Base-by-base conservation (phyloP, 2,113 vertebrate genomes). In the Octodon degus region DNA sequence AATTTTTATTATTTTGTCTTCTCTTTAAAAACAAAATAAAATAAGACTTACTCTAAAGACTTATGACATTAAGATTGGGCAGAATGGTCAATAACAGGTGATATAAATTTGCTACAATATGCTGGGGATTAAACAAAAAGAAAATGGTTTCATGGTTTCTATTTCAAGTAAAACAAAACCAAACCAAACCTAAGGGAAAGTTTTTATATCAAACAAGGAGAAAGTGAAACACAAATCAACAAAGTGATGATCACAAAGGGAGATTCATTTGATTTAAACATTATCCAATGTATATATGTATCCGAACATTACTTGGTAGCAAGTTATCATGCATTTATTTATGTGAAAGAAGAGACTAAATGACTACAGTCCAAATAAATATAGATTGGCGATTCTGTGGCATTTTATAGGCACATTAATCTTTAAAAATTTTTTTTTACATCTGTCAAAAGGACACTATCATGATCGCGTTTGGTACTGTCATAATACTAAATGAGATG, bases 91-190 rank as follows among this genome's bases (percentile, higher is more conserved):
- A 55, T 70, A 72, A 34, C 1, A 24, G 74, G 27, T 30, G 72
- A 62, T 22, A 40, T 50, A 55, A 37, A 77, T 82, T 90, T 72
- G 8, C 25, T 88, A 60, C n/a, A 67, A 25, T 43, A 63, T 60
- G 27, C 50, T 37, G 79, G 13, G 83, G 62, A 55, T 47, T 90
- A 95, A 91, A 65, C 20, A 12, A 82, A 91, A 81, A 70, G 0
- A 53, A 87, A 92, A 14, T 27, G 86, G n/a, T n/a, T 14, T 74
- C 80, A 43, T 43, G 40, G 2, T 91, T 76, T 86, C 74, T 20
- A 80, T 70, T 85, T 84, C 27, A 85, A 67, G 10, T 89, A 43
- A 97, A 96, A 79, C 43, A 13, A 96, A 81, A 43, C 43, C 5
- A 5, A 55, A 55, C 11, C 16, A 58, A 77, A 16, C 40, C 3